Evolutionary conservation across 2,797 vertebrate species (phyloP).

Genomic region (Darevskia nairensis): DNA sequence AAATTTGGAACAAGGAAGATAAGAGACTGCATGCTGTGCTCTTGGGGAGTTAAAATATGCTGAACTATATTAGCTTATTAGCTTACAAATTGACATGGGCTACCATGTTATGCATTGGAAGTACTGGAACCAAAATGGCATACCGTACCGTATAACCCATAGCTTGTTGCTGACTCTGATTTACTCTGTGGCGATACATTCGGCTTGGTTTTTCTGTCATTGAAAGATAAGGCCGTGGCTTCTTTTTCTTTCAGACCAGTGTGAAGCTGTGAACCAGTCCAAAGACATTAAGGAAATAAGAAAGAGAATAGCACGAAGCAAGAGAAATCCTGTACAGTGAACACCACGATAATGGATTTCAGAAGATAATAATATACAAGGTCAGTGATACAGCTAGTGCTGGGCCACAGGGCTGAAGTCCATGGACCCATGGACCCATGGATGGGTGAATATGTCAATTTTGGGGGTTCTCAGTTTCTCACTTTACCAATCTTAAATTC

Average conservation of each 20-base stretch:
- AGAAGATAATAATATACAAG: too few species aligned
- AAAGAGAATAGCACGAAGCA: too few species aligned
- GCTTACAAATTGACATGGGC: slow-evolving; percentile 25
- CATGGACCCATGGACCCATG: too few species aligned
- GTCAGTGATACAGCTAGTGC: too few species aligned
- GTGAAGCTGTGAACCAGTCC: not conserved
- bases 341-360: not conserved
- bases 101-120: not conserved
- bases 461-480: too few species aligned
- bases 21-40: slow-evolving; percentile 8
- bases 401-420: too few species aligned
- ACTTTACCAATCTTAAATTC: too few species aligned
- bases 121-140: not conserved
- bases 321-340: not conserved
- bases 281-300: slow-evolving; percentile 1
- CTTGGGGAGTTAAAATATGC: slow-evolving; percentile 23
- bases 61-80: slow-evolving; percentile 24
- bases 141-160: not conserved
- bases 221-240: not conserved
- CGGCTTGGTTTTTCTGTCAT: too few species aligned
- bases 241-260: slow-evolving; percentile 10
- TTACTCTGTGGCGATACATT: not conserved
- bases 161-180: not conserved
- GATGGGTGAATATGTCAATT: too few species aligned
- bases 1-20: slow-evolving; percentile 17